phyloP scores from a whole-genome alignment of 37 sponge, comb jelly and placozoan genomes.

The Diacarnus erythraeanus region DNA sequence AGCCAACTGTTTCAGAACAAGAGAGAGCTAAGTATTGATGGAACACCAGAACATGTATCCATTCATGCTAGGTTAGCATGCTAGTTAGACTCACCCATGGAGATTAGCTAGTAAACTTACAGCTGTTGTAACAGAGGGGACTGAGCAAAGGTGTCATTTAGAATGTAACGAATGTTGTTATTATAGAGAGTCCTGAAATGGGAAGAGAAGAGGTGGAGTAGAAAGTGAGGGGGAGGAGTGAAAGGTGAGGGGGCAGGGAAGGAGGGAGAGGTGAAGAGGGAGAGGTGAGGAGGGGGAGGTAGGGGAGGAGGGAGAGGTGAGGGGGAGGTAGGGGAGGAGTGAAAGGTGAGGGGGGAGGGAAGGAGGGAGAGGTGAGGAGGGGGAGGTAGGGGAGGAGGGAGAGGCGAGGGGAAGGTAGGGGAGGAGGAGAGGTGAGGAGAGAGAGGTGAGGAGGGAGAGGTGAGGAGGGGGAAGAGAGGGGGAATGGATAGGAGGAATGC shows the following conservation, averaged over 20 bases:
- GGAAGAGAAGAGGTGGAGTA: neutral
- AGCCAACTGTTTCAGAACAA: constrained; percentile 16
- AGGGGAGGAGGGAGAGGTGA: neutral
- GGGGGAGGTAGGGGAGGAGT: neutral
- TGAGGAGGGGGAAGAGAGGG: neutral
- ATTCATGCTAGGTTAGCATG: constrained; percentile 1
- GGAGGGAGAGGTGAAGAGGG: neutral
- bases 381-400: neutral
- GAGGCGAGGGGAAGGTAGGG: neutral
- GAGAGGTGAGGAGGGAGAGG: neutral
- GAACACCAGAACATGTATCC: neutral
- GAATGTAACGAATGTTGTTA: constrained; percentile 18
- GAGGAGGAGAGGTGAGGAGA: neutral
- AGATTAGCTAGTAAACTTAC: constrained; percentile 16
- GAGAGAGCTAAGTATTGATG: too few species aligned
- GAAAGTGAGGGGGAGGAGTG: neutral
- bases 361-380: neutral
- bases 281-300: neutral
- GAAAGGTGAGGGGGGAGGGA: neutral
- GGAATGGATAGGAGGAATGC: neutral
- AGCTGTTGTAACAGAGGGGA: constrained; percentile 1
- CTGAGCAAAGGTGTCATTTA: constrained; percentile 18
- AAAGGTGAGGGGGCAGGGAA: neutral
- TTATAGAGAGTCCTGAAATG: constrained; percentile 24
- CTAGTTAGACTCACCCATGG: neutral